A percentile compares a stretch with the other conserved stretches of the same genome.
These are phyloP conservation scores for Peromyscus maniculatus DNA, from an alignment of 2,113 vertebrate species.

Conservation along the genomic window DNA sequence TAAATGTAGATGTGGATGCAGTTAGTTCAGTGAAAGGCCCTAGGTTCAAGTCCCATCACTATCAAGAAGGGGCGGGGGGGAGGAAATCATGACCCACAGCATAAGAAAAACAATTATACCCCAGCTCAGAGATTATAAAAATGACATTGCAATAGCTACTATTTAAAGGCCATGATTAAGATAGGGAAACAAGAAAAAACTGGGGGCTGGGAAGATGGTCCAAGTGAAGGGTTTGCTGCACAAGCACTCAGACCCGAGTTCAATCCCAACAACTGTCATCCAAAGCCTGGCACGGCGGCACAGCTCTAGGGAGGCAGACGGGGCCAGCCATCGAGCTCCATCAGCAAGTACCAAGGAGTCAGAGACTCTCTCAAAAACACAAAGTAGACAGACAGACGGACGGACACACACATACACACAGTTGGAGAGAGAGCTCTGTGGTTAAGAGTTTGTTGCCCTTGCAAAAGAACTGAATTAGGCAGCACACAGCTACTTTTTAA, in stretches of 20 bases:
- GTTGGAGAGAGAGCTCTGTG: not conserved
- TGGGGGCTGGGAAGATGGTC: not conserved
- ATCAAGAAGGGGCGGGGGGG: not conserved
- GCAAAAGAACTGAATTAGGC: not conserved
- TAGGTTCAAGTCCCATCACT: not conserved
- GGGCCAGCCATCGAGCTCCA: not conserved
- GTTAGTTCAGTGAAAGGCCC: not conserved
- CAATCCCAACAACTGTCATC: not conserved
- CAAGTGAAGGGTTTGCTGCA: not conserved
- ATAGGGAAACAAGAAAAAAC: not conserved
- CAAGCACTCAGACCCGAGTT: not conserved
- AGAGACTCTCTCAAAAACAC: not conserved
- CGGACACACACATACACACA: not conserved
- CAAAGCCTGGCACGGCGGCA: not conserved
- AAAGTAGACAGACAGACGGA: not conserved
- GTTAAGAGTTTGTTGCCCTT: not conserved
- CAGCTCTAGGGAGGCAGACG: not conserved
- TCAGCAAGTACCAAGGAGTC: not conserved
- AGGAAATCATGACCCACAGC: not conserved
- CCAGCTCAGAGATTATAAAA: not conserved
- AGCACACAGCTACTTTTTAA: not conserved
- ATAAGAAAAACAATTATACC: not conserved
- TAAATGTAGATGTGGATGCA: not conserved
- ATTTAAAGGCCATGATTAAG: not conserved
- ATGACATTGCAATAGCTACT: not conserved